Base-by-base conservation (phyloP, 2,888 invertebrate genomes). In the Pedicia rivosa region DNA sequence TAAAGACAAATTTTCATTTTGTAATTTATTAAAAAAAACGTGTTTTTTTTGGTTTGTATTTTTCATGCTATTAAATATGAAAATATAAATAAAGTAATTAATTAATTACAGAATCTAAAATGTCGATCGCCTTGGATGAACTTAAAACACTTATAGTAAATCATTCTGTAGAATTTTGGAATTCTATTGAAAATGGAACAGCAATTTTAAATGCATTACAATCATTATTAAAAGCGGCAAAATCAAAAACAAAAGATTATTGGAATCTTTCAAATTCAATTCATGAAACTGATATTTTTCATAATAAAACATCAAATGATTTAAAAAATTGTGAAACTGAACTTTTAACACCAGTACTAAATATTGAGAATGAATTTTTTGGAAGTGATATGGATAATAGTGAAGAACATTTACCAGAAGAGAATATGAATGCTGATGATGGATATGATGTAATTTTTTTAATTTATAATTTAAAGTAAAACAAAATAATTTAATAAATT, bases 311-410 rank as follows among this genome's bases (percentile, higher is more conserved):
- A 2, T 51, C 52, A 0, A 49, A 48, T 1, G 38, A 17, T 6
- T 19, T 32, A 13, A 27, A 31, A 9, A 17, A 31, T 22, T 22
- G 19, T 19, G 39, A 39, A 12, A 16, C n/a, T 16, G 28, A 26
- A 20, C 25, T 22, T 20, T 32, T 29, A 22, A 12, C 37, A 48
- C 43, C 1, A 13, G 46, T 0, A 33, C 14, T 43, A 45, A 35
- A 28, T 25, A 24, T 13, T 3, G 59, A 58, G 40, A 51, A 45
- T 1, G 57, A 59, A 36, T 55, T 51, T 41, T 49, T 52, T 19
- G 58, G 59, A 29, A 59, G 56, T 37, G 58, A 58, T 35, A 42
- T 55, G 37, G 59, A 59, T 42, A 43, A 54, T 5, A 62, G 59
- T 38, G 59, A 61, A 35, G 59, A 59, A 22, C 51, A 52, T 28